Percentiles rank a stretch among this genome's conserved stretches.
phyloP scores from a whole-genome alignment of 2,888 invertebrate species.

The Drosophila sordidula region DNA sequence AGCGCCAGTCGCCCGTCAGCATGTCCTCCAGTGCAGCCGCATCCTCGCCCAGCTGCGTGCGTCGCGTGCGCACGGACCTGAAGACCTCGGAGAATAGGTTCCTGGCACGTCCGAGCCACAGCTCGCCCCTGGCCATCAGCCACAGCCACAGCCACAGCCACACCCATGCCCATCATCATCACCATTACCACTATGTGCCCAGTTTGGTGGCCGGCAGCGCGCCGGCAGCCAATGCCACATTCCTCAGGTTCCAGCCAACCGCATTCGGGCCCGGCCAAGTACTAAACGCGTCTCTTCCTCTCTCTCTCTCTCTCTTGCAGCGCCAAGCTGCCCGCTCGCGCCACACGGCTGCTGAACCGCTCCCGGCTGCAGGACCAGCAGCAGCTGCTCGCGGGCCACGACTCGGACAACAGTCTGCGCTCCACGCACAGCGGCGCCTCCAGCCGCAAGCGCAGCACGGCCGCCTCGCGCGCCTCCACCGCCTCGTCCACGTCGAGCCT shows the following conservation, averaged over 20 bases:
- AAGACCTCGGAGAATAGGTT: conserved; percentile 84
- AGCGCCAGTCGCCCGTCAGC: conserved; percentile 22
- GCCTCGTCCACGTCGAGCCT: conserved; percentile 72
- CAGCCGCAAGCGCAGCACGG: conserved; percentile 68
- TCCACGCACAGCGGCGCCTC: conserved; percentile 77
- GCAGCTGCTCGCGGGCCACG: conserved; percentile 77
- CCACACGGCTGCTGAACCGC: conserved; percentile 84
- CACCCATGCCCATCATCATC: conserved; percentile 8
- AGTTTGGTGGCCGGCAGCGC: conserved; percentile 55
- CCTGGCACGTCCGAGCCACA: conserved; percentile 66
- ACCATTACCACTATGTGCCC: conserved; percentile 39
- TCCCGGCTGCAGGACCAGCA: conserved; percentile 84
- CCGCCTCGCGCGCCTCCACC: conserved; percentile 79
- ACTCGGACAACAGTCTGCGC: conserved; percentile 83
- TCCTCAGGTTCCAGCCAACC: conserved; percentile 50
- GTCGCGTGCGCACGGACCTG: conserved; percentile 84
- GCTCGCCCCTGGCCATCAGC: conserved; percentile 74
- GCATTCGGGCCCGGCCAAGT: background rate
- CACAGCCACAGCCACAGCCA: conserved; percentile 21
- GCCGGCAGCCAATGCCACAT: conserved; percentile 55
- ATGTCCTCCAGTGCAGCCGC: conserved; percentile 47
- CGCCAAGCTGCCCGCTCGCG: conserved; percentile 84
- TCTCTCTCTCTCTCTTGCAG: conserved; percentile 69
- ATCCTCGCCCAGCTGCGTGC: conserved; percentile 80
- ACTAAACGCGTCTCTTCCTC: conserved; percentile 15